These are phyloP conservation scores for Peromyscus attwateri DNA, from an alignment of 2,797 vertebrate species.

Conservation along the genomic window DNA sequence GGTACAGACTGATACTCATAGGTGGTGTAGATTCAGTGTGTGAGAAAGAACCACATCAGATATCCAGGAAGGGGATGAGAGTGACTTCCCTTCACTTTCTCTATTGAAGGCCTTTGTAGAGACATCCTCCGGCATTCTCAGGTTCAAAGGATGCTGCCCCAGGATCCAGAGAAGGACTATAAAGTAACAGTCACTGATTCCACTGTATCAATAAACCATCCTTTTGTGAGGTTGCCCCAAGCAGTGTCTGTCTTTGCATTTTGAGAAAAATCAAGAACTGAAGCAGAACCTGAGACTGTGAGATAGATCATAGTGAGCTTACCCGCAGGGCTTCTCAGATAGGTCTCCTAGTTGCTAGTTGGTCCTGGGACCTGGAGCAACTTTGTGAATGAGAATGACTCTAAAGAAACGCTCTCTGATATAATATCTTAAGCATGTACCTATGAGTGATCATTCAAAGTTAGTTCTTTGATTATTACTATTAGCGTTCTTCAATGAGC, in stretches of 20 bases:
- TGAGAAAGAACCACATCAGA: neutral
- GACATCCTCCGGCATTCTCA: neutral
- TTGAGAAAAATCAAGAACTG: neutral
- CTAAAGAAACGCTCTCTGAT: neutral
- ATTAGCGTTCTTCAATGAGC: neutral
- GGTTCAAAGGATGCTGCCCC: neutral
- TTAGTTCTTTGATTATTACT: neutral
- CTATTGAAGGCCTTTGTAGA: neutral
- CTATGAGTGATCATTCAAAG: neutral
- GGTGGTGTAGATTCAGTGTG: neutral
- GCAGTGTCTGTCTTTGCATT: neutral
- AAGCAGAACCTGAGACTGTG: neutral
- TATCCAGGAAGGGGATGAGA: neutral
- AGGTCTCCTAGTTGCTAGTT: neutral
- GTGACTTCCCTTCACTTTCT: neutral
- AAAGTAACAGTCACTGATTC: neutral
- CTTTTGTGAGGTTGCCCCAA: neutral
- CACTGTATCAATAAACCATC: neutral
- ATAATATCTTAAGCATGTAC: neutral
- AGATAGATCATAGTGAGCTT: too few relatives aligned
- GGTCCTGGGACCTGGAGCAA: neutral
- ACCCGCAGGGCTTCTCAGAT: neutral
- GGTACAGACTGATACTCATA: neutral
- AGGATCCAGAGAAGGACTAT: neutral
- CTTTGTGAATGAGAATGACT: neutral